Evolutionary conservation across 2,888 invertebrate species (phyloP), one percentile per base, ranked within the genome.

Genomic region (Dilophus febrilis): DNA sequence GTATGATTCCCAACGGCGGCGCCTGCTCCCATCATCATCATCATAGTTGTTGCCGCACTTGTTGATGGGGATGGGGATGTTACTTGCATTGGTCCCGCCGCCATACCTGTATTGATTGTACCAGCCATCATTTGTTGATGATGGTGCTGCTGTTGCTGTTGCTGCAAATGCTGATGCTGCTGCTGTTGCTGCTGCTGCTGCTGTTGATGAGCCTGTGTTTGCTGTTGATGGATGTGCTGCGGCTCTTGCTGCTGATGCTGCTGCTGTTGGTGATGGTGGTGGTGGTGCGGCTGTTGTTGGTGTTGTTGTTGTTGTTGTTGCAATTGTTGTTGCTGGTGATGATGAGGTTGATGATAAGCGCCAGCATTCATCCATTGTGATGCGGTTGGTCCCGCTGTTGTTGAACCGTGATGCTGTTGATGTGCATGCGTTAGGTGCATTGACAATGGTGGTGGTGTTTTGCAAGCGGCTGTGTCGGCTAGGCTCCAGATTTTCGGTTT

Each of bases 401-500:
- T 17, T 67, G 73, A 47, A 74, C 73, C 14, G 68, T 40, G 55
- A 50, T 65, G 61, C 46, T 70, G 70, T 48, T 70, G 71, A 42
- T 57, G 57, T 45, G 57, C 58, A 46, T 61, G 61, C 44, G 61
- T 54, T 38, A 54, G 62, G 37, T 57, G 53, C 54, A 49, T 46
- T 40, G 64, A 54, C 22, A 76, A 69, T 18, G 85, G 86, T 37
- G 86, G 86, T 4, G 88, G 90, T 38, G 88, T 88, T 64, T 90
- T 90, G 64, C 87, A 88, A 37, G 88, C 88, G 38, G 90, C 90
- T 48, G 90, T 90, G 61, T 90, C 90, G 46, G 90, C 90, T 54
- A 90, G 64, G 38, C 88, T 88, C 90, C 90, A 91, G 57, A 91
- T 91, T 69, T 90, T 90, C 50, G 90, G 90, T 64, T 91, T 90